A percentile compares a stretch with the other conserved stretches of the same genome.
phyloP scores from a whole-genome alignment of 2,113 vertebrate species.

The Tor tambroides region DNA sequence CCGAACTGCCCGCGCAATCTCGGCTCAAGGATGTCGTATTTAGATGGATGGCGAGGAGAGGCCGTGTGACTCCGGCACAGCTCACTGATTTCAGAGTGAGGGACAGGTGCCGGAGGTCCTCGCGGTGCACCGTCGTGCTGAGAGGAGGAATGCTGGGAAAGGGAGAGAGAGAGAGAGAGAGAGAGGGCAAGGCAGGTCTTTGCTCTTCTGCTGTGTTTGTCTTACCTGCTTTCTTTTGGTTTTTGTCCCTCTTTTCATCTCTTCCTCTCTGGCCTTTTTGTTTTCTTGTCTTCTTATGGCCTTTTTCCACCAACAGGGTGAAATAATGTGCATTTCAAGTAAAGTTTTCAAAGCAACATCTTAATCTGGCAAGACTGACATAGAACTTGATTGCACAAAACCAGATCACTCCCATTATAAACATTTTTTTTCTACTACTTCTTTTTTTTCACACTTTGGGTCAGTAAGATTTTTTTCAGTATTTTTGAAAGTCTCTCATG shows the following conservation, averaged over 20 bases:
- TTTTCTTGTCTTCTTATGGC: neutral
- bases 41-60: conserved; percentile 43
- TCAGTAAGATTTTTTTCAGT: too few species aligned
- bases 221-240: neutral
- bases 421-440: too few species aligned
- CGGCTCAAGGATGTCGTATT: conserved; percentile 41
- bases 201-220: neutral
- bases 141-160: conserved; percentile 46
- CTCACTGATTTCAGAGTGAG: conserved; percentile 42
- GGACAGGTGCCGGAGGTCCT: conserved; percentile 59
- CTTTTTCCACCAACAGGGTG: neutral
- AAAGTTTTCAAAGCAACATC: neutral
- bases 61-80: conserved; percentile 40
- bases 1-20: conserved; percentile 2
- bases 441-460: too few species aligned
- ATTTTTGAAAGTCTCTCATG: too few species aligned
- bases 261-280: neutral
- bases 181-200: conserved; percentile 32
- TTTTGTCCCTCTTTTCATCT: neutral
- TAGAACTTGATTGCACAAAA: too few species aligned
- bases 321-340: neutral
- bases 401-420: too few species aligned
- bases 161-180: conserved; percentile 24
- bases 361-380: neutral
- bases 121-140: conserved; percentile 41